A percentile compares a stretch with the other conserved stretches of the same genome.
Evolutionary conservation across 2,888 invertebrate species (phyloP).

Genomic region (Tenthredo notha): DNA sequence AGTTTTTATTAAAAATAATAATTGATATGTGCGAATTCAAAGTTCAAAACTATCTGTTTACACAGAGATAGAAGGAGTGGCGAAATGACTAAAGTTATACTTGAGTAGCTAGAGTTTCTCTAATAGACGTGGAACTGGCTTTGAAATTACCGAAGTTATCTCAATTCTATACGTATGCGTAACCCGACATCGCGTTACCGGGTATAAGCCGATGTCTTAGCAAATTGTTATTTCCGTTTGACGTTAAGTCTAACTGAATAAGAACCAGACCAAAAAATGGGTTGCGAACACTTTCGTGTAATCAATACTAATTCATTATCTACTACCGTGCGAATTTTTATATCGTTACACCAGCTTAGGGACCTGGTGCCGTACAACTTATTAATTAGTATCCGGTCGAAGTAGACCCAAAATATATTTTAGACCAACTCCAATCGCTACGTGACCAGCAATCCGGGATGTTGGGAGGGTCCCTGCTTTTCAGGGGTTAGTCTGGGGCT

Average conservation of each 20-base stretch:
- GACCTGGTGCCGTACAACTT: not conserved
- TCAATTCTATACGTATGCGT: not conserved
- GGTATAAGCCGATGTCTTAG: not conserved
- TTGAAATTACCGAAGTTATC: not conserved
- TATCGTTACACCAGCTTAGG: not conserved
- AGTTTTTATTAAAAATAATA: slow-evolving; percentile 24
- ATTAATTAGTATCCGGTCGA: slow-evolving; percentile 10
- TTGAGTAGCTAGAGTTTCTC: not conserved
- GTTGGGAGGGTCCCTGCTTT: slow-evolving; percentile 35
- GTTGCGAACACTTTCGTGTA: not conserved
- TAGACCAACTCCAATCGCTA: slow-evolving; percentile 33
- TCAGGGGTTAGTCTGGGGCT: slow-evolving; percentile 24
- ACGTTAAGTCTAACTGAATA: not conserved
- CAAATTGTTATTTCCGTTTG: not conserved
- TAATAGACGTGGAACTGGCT: not conserved
- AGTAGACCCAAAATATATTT: slow-evolving; percentile 32
- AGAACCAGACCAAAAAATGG: not conserved
- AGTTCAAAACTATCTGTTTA: slow-evolving; percentile 26
- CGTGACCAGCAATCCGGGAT: slow-evolving; percentile 47
- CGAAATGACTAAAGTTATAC: slow-evolving; percentile 16
- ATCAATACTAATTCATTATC: not conserved
- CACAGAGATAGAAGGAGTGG: not conserved
- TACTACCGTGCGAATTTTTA: not conserved
- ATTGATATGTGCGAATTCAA: not conserved
- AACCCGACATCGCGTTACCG: not conserved